phyloP scores from a whole-genome alignment of 1,140 invertebrate species.

The Formica selysi region DNA sequence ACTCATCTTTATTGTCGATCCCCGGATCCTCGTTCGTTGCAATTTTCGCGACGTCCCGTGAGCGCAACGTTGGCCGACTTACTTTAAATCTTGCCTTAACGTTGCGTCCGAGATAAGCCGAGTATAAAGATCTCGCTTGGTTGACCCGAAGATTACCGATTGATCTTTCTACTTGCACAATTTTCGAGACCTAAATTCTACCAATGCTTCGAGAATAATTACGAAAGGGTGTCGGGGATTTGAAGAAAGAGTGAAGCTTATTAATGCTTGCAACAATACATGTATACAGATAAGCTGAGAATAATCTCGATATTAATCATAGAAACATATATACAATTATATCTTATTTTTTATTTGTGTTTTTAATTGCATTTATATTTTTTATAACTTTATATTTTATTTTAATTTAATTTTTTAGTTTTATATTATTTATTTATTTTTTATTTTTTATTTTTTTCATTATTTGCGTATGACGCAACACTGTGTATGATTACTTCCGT shows the following conservation, averaged over 20 bases:
- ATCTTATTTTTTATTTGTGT: not conserved
- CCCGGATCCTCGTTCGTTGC: conserved; percentile 58
- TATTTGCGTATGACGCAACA: too few relatives aligned
- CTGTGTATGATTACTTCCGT: too few relatives aligned
- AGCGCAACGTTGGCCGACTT: conserved; percentile 33
- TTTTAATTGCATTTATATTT: not conserved
- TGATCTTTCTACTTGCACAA: conserved; percentile 31
- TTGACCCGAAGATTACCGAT: conserved; percentile 35
- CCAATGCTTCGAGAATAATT: conserved; percentile 30
- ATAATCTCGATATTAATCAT: not conserved
- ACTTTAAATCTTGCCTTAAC: conserved; percentile 78
- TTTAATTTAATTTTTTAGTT: not conserved
- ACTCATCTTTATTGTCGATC: conserved; percentile 70
- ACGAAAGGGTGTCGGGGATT: conserved; percentile 8
- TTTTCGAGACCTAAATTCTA: conserved; percentile 42
- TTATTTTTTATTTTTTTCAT: not conserved
- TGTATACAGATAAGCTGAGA: not conserved
- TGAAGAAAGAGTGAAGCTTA: conserved; percentile 7
- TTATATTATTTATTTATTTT: not conserved
- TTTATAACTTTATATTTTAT: too few relatives aligned
- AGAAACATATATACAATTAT: not conserved
- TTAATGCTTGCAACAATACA: not conserved
- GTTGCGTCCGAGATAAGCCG: conserved; percentile 67
- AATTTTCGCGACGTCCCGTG: conserved; percentile 48
- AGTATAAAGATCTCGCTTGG: conserved; percentile 43